These are phyloP conservation scores for Drosophila pandora DNA, from an alignment of 1,140 invertebrate genomes.

Conservation along the genomic window DNA sequence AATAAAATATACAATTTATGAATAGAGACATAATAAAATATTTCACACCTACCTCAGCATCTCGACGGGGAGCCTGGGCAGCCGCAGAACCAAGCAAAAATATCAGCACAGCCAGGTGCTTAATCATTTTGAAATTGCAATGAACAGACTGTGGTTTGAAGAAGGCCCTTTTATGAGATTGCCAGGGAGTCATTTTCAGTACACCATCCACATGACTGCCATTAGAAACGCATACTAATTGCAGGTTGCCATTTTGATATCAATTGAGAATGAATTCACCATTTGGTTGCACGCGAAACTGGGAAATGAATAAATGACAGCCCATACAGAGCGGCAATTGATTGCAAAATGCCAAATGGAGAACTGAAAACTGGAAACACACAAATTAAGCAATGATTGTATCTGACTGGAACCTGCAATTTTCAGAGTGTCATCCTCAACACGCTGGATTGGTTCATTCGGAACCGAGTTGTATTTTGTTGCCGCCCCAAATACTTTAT, in stretches of 20 bases:
- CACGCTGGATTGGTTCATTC: slow-evolving; percentile 32
- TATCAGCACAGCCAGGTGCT: slow-evolving; percentile 18
- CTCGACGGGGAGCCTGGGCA: slow-evolving; percentile 45
- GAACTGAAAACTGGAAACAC: slow-evolving; percentile 48
- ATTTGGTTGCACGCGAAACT: slow-evolving; percentile 42
- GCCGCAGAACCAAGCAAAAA: slow-evolving; percentile 8
- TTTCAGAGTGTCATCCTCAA: slow-evolving; percentile 22
- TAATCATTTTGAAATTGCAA: slow-evolving; percentile 31
- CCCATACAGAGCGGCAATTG: slow-evolving; percentile 40
- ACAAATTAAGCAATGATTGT: slow-evolving; percentile 65
- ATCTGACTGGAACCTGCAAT: slow-evolving; percentile 35
- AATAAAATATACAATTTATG: neutral
- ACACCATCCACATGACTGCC: slow-evolving; percentile 31
- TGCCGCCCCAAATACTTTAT: slow-evolving; percentile 34
- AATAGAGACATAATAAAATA: neutral
- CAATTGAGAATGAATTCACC: slow-evolving; percentile 38
- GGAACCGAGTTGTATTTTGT: slow-evolving; percentile 3
- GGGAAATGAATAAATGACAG: slow-evolving; percentile 61
- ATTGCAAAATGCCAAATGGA: slow-evolving; percentile 61
- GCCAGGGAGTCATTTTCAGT: slow-evolving; percentile 24
- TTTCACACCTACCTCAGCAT: slow-evolving; percentile 32
- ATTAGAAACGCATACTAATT: slow-evolving; percentile 58
- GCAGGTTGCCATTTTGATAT: slow-evolving; percentile 46
- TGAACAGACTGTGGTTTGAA: neutral
- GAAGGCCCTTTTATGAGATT: slow-evolving; percentile 38